Conservation (phyloP, 2,888 invertebrate species). For the Leptodirus hochenwartii region DNA sequence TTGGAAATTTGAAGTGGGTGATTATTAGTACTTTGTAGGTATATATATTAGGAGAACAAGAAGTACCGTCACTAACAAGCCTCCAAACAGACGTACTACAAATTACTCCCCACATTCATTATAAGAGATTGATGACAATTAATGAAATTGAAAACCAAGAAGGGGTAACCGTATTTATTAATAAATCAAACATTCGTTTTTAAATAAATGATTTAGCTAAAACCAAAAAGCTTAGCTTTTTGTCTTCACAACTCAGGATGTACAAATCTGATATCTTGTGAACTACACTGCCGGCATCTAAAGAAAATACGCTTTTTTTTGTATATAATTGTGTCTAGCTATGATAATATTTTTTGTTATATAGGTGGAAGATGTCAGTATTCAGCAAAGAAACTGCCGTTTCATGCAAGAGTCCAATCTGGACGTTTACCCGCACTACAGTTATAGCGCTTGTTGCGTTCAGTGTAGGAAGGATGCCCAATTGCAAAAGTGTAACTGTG, state of each 20-base stretch:
- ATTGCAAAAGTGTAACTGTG: constrained; percentile 40
- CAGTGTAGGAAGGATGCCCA: constrained; percentile 50
- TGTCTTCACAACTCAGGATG: no score
- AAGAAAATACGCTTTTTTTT: no score
- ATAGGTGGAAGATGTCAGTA: constrained; percentile 35
- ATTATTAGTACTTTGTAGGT: constrained; percentile 26
- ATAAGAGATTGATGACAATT: constrained; percentile 23
- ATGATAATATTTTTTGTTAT: constrained; percentile 8
- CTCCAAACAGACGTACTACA: constrained; percentile 39
- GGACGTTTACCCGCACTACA: constrained; percentile 45
- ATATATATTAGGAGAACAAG: constrained; percentile 44
- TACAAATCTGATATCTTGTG: no score
- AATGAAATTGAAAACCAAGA: constrained; percentile 50
- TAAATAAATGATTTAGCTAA: no score
- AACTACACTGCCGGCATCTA: no score
- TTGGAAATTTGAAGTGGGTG: neutral
- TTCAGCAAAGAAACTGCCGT: constrained; percentile 48
- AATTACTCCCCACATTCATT: constrained; percentile 36
- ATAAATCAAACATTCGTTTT: no score
- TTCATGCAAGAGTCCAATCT: constrained; percentile 46
- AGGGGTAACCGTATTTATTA: constrained; percentile 28
- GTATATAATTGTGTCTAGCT: no score
- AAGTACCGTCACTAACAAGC: constrained; percentile 50
- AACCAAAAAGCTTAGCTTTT: no score
- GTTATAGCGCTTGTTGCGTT: constrained; percentile 53